Base-by-base conservation (phyloP, 2,888 invertebrate genomes). In the Cephus sareptanus region DNA sequence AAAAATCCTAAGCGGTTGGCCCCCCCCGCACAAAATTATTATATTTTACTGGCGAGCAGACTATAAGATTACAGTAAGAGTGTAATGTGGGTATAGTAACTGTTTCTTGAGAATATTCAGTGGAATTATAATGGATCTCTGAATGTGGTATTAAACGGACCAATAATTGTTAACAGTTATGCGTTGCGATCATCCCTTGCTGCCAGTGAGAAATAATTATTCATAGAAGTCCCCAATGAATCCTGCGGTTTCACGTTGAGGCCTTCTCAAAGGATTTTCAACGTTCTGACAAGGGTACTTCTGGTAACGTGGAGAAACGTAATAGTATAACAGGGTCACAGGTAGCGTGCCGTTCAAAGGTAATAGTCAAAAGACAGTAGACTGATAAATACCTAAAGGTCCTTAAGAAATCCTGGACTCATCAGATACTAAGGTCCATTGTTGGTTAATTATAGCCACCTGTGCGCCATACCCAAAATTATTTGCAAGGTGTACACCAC, bases 381-480 rank as follows among this genome's bases (percentile, higher is more conserved):
- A 56, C 56, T 56, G 56, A 56, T 56, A 56, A 56, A 56, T 56
- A 56, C 56, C 9, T 56, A 56, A 56, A 23, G 56, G 23, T 56
- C 9, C 9, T 9, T 15, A 56, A 56, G 56, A 56, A 56, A 56
- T 56, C 56, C 56, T 15, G 56, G 2, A 56, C 23, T 56, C 15
- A 56, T 56, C 56, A 56, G 56, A 56, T 56, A 2, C 56, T 9
- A 56, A 31, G 12, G 31, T 4, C 31, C 71, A 71, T 71, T 71
- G 71, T 71, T 11, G 1, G 71, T 23, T 71, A 71, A 71, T 71
- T 71, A 71, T 71, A 71, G 71, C 71, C 71, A 71, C 71, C 71
- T 71, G 71, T 71, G 71, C 31, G 9, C 31, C 31, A 34, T 71
- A 12, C 6, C 23, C 31, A 33, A 56, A 31, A 34, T 71, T 71